Evolutionary conservation across 2,797 vertebrate species (phyloP), one percentile per base, ranked within the genome.

Genomic region (Fistularia tabacaria): DNA sequence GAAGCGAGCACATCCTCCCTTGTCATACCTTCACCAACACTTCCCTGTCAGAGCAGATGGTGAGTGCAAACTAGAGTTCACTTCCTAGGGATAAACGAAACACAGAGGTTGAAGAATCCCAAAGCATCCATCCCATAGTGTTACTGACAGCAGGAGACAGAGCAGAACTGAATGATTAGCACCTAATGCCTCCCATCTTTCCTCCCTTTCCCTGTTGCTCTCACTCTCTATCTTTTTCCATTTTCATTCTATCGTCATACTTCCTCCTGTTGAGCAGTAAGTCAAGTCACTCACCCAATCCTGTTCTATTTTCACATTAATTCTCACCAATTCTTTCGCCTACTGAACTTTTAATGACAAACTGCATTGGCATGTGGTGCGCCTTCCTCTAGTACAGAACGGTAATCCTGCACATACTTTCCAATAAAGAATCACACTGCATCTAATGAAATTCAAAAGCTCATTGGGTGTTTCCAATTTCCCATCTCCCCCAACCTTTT

Each of bases 291-390:
- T 69, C 58, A 43, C 66, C 49, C 59, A 41, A 12, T 69, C 70
- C 46, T 56, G 57, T 1, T 57, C 61, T 66, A 56, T 6, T 64
- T 71, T 58, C 25, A 25, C 25, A 3, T 25, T 25, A 25, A 25
- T 25, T 25, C 25, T 25, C 25, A 25, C 25, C 25, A 25, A 3
- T 25, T 25, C 25, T 2, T 25, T 5, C 25, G 5, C 57, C 59
- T 71, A 42, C 66, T 78, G 65, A 81, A 76, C 74, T 42, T 81
- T 80, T 73, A 73, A 77, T 80, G 77, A 66, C 59, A 64, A 57
- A 51, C 51, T 36, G 58, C 25, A 14, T 13, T 36, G 25, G 41
- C 51, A 65, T 65, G 52, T 60, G 61, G 56, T 12, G 12, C 41
- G n/a, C n/a, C 9, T 49, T 61, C 52, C 46, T 52, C 55, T 46